Evolutionary conservation across 2,888 invertebrate genomes (phyloP).

Genomic region (Epistrophella euchroma): DNA sequence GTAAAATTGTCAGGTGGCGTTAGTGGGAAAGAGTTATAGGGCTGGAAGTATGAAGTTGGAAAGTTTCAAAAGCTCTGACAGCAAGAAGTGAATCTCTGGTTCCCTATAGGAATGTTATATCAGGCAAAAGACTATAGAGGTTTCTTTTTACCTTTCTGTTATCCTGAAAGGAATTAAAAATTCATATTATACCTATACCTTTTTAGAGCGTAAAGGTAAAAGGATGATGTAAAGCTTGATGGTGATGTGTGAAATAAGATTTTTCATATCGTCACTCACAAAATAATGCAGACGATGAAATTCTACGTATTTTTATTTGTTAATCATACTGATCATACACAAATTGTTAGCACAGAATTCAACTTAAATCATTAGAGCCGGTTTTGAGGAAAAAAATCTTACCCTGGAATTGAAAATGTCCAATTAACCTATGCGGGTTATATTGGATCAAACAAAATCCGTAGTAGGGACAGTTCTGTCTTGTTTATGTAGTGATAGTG

Average conservation of each 20-base stretch:
- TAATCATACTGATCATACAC: no score
- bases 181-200: slow-evolving; percentile 43
- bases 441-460: no score
- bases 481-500: no score
- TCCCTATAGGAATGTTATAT: slow-evolving; percentile 28
- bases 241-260: slow-evolving; percentile 10
- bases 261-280: neutral
- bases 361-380: no score
- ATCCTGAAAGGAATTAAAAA: slow-evolving; percentile 51
- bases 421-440: no score
- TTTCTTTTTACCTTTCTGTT: slow-evolving; percentile 20
- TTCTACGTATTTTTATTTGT: no score
- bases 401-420: no score
- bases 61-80: slow-evolving; percentile 66
- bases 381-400: no score
- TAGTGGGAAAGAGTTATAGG: neutral
- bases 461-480: no score
- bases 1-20: slow-evolving; percentile 50
- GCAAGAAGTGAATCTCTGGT: slow-evolving; percentile 52
- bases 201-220: neutral
- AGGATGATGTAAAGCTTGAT: slow-evolving; percentile 5
- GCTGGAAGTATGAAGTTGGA: slow-evolving; percentile 10
- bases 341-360: no score
- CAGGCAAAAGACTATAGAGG: neutral
- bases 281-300: neutral